Percentiles rank a stretch among this genome's conserved stretches.
phyloP scores from a whole-genome alignment of 2,113 vertebrate genomes.

The Athene noctua region DNA sequence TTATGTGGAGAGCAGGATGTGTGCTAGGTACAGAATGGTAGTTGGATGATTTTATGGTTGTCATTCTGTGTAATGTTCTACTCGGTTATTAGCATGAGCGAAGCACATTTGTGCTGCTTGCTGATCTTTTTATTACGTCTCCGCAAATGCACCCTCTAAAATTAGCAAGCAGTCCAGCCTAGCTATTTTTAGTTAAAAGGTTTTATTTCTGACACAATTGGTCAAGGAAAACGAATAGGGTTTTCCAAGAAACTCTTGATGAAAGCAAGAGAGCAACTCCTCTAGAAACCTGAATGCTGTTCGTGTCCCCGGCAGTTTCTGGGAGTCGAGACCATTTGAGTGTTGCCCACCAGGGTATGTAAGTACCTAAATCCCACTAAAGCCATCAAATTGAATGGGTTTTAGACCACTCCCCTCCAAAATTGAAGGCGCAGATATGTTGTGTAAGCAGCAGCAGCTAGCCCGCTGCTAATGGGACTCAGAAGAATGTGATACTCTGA shows the following conservation, averaged over 20 bases:
- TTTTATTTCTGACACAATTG: conserved; percentile 21
- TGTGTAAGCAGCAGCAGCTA: neutral
- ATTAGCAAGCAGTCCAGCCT: neutral
- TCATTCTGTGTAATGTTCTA: neutral
- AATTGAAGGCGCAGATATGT: neutral
- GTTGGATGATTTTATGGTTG: neutral
- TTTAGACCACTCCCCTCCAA: neutral
- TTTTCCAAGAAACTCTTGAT: neutral
- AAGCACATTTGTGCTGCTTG: neutral
- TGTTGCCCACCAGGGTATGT: rapidly evolving
- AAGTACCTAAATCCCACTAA: neutral
- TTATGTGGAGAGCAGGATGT: neutral
- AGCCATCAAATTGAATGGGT: neutral
- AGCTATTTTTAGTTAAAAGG: conserved; percentile 28
- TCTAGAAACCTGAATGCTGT: rapidly evolving
- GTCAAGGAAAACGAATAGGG: neutral
- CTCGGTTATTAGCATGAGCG: neutral
- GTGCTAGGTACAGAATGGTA: neutral
- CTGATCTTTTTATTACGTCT: neutral
- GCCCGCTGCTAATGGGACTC: no score
- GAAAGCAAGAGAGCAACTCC: neutral
- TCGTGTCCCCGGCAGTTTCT: neutral
- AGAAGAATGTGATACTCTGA: neutral
- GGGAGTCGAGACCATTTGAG: neutral
- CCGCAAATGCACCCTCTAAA: neutral